phyloP scores from a whole-genome alignment of 2,113 vertebrate genomes.

The Peromyscus maniculatus region DNA sequence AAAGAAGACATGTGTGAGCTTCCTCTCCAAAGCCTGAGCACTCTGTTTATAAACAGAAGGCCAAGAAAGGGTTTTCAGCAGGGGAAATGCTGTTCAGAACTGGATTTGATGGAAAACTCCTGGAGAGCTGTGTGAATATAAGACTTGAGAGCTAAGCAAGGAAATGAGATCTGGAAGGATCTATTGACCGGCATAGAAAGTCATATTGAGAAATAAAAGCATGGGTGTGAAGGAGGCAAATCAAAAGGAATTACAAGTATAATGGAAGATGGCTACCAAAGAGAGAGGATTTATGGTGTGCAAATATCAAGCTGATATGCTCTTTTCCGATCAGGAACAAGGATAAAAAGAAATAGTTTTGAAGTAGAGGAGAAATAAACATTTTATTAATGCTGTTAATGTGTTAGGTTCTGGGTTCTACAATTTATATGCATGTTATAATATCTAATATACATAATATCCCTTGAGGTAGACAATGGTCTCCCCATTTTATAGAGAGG shows the following conservation, averaged over 20 bases:
- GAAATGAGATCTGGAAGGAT: background rate
- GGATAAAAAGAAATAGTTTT: background rate
- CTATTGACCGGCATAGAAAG: background rate
- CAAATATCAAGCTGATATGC: background rate
- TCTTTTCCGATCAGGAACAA: background rate
- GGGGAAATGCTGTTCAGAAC: background rate
- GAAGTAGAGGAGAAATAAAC: background rate
- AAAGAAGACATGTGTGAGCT: background rate
- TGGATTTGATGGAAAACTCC: background rate
- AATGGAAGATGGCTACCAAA: background rate
- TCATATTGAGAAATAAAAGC: background rate
- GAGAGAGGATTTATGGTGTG: background rate
- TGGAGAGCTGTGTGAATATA: background rate
- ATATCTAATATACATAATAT: background rate
- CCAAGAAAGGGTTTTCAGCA: background rate
- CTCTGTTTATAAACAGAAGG: background rate
- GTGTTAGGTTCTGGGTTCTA: background rate
- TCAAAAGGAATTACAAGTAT: constrained; percentile 3
- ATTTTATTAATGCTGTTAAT: background rate
- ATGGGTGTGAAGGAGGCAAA: background rate
- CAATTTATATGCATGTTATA: background rate
- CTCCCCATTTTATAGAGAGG: background rate
- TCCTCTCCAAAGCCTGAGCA: background rate
- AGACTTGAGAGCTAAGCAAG: background rate
- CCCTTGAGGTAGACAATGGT: background rate